These are phyloP conservation scores for Seladonia tumulorum DNA, from an alignment of 2,888 invertebrate genomes.

Conservation along the genomic window DNA sequence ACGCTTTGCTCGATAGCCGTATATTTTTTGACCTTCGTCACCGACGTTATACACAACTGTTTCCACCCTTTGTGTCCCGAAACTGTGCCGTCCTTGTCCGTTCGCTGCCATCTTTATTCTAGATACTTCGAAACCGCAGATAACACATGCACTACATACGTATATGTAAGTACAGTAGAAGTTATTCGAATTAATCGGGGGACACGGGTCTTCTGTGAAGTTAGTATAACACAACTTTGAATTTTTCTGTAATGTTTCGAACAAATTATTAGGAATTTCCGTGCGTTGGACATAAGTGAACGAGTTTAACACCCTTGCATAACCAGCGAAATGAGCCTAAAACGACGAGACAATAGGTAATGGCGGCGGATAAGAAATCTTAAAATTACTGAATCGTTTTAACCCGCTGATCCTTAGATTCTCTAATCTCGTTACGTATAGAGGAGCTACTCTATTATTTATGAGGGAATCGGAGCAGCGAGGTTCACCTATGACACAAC, in stretches of 20 bases:
- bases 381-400: slow-evolving; percentile 37
- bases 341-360: background rate
- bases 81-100: background rate
- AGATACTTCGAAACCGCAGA: background rate
- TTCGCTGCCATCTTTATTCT: background rate
- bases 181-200: too few species aligned
- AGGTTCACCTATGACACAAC: background rate
- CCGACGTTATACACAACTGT: background rate
- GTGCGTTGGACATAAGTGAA: background rate
- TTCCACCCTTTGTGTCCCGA: background rate
- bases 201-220: too few species aligned
- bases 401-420: slow-evolving; percentile 17
- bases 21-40: slow-evolving; percentile 4
- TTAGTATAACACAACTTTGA: too few species aligned
- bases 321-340: background rate
- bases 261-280: background rate
- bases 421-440: slow-evolving; percentile 24
- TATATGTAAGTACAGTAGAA: too few species aligned
- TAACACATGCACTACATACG: too few species aligned
- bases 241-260: background rate
- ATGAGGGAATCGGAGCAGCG: slow-evolving; percentile 25
- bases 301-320: background rate
- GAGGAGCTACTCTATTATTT: slow-evolving; percentile 38
- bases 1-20: background rate
- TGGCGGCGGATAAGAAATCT: background rate